These are phyloP conservation scores for Nibea coibor DNA, from an alignment of 2,113 vertebrate species.

Conservation along the genomic window DNA sequence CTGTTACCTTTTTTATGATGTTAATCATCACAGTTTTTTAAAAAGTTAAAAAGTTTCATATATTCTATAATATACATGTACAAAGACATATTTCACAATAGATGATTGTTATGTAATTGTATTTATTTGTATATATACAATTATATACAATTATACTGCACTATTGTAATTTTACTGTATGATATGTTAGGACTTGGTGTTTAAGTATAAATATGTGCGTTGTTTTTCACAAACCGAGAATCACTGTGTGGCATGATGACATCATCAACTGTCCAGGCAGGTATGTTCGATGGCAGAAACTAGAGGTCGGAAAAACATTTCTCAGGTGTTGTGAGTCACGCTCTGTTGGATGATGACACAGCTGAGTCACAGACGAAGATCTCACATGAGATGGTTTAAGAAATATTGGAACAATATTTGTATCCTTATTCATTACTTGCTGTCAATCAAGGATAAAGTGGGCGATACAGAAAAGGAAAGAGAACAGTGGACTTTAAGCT, in stretches of 20 bases:
- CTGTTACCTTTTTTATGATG: background rate
- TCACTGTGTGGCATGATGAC: slow-evolving; percentile 19
- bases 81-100: background rate
- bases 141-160: too few relatives aligned
- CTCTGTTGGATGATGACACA: background rate
- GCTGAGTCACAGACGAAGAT: slow-evolving; percentile 45
- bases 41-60: background rate
- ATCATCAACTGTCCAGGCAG: background rate
- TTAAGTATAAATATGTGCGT: background rate
- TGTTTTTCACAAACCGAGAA: slow-evolving; percentile 6
- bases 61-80: background rate
- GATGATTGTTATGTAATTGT: background rate
- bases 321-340: slow-evolving; percentile 40
- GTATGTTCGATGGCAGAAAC: slow-evolving; percentile 62
- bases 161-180: background rate
- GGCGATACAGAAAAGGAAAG: background rate
- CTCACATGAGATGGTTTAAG: background rate
- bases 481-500: background rate
- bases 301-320: slow-evolving; percentile 20
- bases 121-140: background rate
- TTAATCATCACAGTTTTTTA: background rate
- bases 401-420: background rate
- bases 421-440: background rate
- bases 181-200: background rate
- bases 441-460: background rate